These are phyloP conservation scores for Dasyurus viverrinus DNA, from an alignment of 2,113 vertebrate species.

Conservation along the genomic window DNA sequence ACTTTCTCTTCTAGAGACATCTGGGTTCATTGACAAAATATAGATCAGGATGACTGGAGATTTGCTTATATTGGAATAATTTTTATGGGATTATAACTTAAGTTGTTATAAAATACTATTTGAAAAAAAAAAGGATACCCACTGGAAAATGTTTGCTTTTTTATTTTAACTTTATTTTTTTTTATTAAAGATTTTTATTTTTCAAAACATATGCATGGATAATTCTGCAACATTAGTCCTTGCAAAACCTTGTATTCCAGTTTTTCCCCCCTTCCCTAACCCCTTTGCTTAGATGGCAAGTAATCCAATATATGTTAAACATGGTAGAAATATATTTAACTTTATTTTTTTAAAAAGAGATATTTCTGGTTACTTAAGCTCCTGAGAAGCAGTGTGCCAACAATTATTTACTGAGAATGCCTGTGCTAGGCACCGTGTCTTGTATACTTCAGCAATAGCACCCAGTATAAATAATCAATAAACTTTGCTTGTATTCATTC, in stretches of 20 bases:
- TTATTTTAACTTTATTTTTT: background rate
- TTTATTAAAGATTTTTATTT: too few relatives aligned
- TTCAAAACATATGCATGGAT: too few relatives aligned
- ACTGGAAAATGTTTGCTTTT: background rate
- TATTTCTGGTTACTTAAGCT: background rate
- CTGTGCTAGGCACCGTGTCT: background rate
- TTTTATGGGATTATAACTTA: background rate
- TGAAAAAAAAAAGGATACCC: background rate
- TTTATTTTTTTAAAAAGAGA: background rate
- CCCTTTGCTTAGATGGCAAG: too few relatives aligned
- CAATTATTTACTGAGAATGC: background rate
- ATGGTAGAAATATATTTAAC: too few relatives aligned
- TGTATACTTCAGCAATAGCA: background rate
- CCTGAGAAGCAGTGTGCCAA: background rate
- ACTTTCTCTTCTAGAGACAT: too few relatives aligned
- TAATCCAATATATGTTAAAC: too few relatives aligned
- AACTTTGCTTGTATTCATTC: background rate
- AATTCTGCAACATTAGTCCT: too few relatives aligned
- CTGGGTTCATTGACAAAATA: too few relatives aligned
- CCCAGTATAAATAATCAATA: background rate
- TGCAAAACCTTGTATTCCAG: too few relatives aligned
- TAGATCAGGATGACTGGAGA: too few relatives aligned
- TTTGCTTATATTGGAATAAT: background rate
- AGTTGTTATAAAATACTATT: background rate
- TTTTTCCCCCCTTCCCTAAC: too few relatives aligned